Conservation (phyloP, 2,888 invertebrate genomes). For the Drosophila merina region DNA sequence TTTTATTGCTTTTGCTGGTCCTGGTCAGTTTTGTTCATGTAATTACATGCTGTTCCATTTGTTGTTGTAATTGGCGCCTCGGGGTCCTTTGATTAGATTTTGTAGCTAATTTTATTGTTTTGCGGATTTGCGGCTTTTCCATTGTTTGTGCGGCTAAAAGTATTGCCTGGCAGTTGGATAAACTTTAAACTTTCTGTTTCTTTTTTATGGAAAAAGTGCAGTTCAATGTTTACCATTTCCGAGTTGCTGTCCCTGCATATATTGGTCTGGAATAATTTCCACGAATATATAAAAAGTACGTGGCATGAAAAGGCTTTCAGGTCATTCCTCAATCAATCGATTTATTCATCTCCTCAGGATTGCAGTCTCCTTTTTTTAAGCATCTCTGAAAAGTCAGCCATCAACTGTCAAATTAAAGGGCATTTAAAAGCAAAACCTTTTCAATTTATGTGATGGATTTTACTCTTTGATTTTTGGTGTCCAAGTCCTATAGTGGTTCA, state of each 20-base stretch:
- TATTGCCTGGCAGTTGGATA: conserved; percentile 20
- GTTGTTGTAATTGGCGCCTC: conserved; percentile 57
- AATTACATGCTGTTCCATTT: conserved; percentile 58
- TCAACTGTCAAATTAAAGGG: conserved; percentile 64
- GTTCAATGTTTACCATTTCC: conserved; percentile 23
- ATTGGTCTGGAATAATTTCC: background rate
- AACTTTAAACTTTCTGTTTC: conserved; percentile 25
- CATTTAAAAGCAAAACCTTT: conserved; percentile 56
- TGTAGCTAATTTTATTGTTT: conserved; percentile 68
- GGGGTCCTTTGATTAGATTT: conserved; percentile 74
- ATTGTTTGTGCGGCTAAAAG: conserved; percentile 44
- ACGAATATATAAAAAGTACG: conserved; percentile 1
- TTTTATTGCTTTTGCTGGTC: conserved; percentile 16
- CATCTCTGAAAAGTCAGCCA: background rate
- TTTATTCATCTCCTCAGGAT: conserved; percentile 10
- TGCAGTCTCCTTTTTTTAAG: conserved; percentile 2
- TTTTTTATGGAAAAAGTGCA: conserved; percentile 22
- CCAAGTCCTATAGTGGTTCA: background rate
- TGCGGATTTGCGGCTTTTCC: conserved; percentile 51
- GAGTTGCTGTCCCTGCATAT: background rate
- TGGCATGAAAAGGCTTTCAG: background rate
- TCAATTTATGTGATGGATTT: conserved; percentile 52
- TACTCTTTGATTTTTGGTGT: conserved; percentile 22
- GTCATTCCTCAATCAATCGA: conserved; percentile 3
- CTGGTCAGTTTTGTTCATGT: conserved; percentile 48